phyloP scores from a whole-genome alignment of 1,140 invertebrate species.

The Phthorimaea operculella region DNA sequence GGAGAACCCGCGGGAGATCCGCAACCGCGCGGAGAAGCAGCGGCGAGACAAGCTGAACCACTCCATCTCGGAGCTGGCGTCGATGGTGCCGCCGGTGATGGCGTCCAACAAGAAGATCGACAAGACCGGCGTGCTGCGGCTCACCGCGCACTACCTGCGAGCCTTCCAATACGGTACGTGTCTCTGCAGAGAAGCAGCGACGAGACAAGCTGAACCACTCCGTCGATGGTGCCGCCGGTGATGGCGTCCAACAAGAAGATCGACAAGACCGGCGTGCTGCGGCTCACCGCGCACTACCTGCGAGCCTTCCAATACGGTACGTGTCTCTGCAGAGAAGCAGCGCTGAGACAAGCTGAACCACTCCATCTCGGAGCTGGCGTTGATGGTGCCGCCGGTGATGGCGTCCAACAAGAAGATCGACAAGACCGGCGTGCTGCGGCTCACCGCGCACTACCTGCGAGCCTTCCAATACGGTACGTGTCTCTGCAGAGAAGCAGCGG shows the following conservation, averaged over 20 bases:
- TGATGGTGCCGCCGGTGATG: conserved; percentile 84
- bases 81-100: conserved; percentile 84
- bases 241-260: conserved; percentile 81
- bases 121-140: conserved; percentile 88
- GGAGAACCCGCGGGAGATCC: conserved; percentile 76
- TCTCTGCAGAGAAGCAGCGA: conserved; percentile 81
- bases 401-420: conserved; percentile 84
- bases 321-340: conserved; percentile 89
- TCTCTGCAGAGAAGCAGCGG: conserved; percentile 78
- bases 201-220: conserved; percentile 90
- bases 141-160: conserved; percentile 82
- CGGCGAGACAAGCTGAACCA: conserved; percentile 89
- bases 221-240: conserved; percentile 84
- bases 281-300: conserved; percentile 83
- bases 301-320: conserved; percentile 65
- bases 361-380: conserved; percentile 84
- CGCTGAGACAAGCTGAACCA: conserved; percentile 89
- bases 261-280: conserved; percentile 90
- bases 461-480: conserved; percentile 55
- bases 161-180: conserved; percentile 55
- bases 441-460: conserved; percentile 82
- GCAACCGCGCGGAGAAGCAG: conserved; percentile 90
- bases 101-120: conserved; percentile 84
- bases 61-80: conserved; percentile 84
- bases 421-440: conserved; percentile 88